Conservation (phyloP, 2,797 vertebrate species). For the Bufotes viridis region DNA sequence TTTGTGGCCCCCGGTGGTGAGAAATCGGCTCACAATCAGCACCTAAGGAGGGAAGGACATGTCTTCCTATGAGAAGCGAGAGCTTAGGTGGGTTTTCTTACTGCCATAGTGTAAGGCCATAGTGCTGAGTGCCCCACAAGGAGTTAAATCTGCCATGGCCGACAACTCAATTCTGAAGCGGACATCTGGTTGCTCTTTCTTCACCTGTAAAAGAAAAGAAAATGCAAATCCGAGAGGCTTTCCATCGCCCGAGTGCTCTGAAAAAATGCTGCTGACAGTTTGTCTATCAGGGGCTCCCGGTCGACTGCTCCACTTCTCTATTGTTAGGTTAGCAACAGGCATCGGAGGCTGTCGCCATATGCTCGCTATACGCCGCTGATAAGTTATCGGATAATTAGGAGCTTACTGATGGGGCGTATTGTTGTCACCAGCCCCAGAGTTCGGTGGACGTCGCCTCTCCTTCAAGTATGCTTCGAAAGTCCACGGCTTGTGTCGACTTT, state of each 20-base stretch:
- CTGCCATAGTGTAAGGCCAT: not conserved
- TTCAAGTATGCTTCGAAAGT: conserved; percentile 6
- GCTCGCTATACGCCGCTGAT: conserved; percentile 91
- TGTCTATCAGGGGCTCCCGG: conserved; percentile 79
- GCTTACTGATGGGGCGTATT: conserved; percentile 83
- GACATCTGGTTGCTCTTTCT: conserved; percentile 93
- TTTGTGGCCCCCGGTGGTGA: not conserved
- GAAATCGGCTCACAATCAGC: not conserved
- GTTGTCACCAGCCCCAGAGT: conserved; percentile 24
- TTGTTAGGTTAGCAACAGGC: conserved; percentile 95
- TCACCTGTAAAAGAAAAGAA: conserved; percentile 88
- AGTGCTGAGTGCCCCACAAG: not conserved
- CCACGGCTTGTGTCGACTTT: not conserved
- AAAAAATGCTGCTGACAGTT: conserved; percentile 83
- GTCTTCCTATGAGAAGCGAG: not conserved
- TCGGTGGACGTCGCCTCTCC: not conserved
- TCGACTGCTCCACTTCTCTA: conserved; percentile 81
- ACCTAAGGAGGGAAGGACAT: not conserved
- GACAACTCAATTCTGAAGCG: conserved; percentile 83
- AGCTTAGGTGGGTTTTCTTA: not conserved
- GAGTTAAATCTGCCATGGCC: conserved; percentile 73
- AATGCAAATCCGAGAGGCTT: conserved; percentile 83
- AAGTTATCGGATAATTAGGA: conserved; percentile 83
- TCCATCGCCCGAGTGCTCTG: conserved; percentile 72
- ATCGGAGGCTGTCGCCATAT: conserved; percentile 90